Conservation (phyloP, 1,140 invertebrate species). For the Magallana ariakensis region DNA sequence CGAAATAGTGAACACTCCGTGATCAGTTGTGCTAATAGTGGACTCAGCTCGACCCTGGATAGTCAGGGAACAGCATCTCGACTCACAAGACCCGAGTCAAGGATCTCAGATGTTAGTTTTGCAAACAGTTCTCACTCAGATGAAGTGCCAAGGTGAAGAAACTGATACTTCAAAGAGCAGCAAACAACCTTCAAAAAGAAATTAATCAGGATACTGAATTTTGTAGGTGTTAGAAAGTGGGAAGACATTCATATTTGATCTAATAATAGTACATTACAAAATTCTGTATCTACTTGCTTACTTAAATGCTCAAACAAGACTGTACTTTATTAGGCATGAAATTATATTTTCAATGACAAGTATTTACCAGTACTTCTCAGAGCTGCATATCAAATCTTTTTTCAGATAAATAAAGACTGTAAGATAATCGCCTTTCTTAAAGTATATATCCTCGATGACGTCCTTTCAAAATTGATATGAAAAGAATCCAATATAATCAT, state of each 20-base stretch:
- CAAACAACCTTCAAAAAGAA: background rate
- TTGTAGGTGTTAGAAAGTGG: background rate
- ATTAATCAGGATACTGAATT: background rate
- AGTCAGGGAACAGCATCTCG: background rate
- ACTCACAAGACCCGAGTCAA: background rate
- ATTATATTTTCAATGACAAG: background rate
- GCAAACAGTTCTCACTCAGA: slow-evolving; percentile 23
- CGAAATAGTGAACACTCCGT: background rate
- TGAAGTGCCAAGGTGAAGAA: slow-evolving; percentile 19
- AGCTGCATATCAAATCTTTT: background rate
- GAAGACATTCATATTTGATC: background rate
- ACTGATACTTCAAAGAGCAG: background rate
- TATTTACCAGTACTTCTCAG: background rate
- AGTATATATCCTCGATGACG: background rate
- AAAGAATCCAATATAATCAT: background rate
- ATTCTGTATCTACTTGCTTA: background rate
- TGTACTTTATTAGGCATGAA: background rate
- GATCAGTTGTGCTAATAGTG: slow-evolving; percentile 20
- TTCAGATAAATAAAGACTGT: slow-evolving; percentile 6
- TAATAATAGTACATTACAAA: background rate
- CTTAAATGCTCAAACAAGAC: slow-evolving; percentile 2
- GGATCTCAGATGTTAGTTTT: background rate
- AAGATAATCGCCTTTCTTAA: background rate
- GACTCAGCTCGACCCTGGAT: background rate
- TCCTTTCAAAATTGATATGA: background rate